A percentile compares a stretch with the other conserved stretches of the same genome.
These are phyloP conservation scores for Bovichtus variegatus DNA, from an alignment of 2,797 vertebrate species.

Conservation along the genomic window DNA sequence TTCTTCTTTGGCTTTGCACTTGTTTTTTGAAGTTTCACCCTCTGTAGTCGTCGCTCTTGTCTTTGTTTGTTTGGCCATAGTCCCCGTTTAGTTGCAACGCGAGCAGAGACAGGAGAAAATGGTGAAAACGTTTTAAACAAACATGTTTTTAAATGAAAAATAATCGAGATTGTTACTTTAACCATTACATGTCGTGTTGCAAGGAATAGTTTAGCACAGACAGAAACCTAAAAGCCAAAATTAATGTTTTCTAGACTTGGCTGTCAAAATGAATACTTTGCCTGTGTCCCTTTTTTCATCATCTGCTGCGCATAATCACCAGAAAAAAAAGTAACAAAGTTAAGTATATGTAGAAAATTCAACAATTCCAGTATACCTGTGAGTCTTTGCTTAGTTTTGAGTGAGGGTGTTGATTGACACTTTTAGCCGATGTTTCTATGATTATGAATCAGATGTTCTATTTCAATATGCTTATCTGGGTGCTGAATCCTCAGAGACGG, in stretches of 20 bases:
- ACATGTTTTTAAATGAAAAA: too few relatives aligned
- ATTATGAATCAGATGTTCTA: background rate
- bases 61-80: too few relatives aligned
- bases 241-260: background rate
- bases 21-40: too few relatives aligned
- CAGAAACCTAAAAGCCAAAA: background rate
- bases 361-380: background rate
- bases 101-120: too few relatives aligned
- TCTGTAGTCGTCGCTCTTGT: too few relatives aligned
- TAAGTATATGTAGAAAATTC: background rate
- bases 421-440: background rate
- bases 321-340: background rate
- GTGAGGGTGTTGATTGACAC: background rate
- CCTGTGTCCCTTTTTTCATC: background rate
- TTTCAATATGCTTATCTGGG: background rate
- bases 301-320: background rate
- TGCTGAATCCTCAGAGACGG: background rate
- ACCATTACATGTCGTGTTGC: background rate
- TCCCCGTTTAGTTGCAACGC: too few relatives aligned
- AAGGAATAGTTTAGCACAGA: background rate
- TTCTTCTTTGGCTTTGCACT: too few relatives aligned
- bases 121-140: too few relatives aligned
- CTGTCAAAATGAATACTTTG: slow-evolving; percentile 2
- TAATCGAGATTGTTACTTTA: too few relatives aligned
- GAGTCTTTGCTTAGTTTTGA: background rate